Base-by-base conservation (phyloP, 2,113 vertebrate genomes). In the Caracal caracal region DNA sequence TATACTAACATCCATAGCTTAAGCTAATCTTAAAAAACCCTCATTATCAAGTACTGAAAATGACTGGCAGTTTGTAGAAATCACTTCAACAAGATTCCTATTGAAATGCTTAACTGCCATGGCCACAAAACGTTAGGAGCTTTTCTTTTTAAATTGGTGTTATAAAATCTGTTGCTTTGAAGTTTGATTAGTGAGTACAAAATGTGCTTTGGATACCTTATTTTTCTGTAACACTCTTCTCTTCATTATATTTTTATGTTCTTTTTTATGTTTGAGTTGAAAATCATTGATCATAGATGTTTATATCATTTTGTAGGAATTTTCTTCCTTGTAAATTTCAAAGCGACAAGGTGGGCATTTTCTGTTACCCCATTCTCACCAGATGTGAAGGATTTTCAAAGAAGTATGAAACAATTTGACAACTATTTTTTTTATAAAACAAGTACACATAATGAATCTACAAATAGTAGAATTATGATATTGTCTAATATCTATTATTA, bases 151-250 rank as follows among this genome's bases (percentile, higher is more conserved):
- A 17, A 84, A 66, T 63, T 56, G 40, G 85, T 82, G 17, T 59
- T 73, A 71, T 84, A 75, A 93, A 90, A 65, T 81, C n/a, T 92
- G 3, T 76, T 78, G 51, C 78, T 96, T 88, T 75, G 28, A 94
- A 92, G 79, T 86, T 96, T 96, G 28, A 79, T 85, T 76, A n/a
- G 19, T 63, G 30, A 92, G 40, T 76, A 86, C 26, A 81, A 89
- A 89, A 81, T 75, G 16, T 88, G 49, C 68, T 94, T 22, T 26
- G 40, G 37, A 35, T 43, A 10, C 6, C 28, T 22, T 22, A 37
- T 51, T 96, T 94, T 88, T 73, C 56, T 80, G 30, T 61, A 88
- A 53, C 35, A 47, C 19, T 51, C 11, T 79, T 85, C 51, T 84
- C 61, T 89, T 61, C 78, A 37, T 76, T 40, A 40, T 51, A 79